phyloP scores from a whole-genome alignment of 2,113 vertebrate species.

The Melanocharis versteri region DNA sequence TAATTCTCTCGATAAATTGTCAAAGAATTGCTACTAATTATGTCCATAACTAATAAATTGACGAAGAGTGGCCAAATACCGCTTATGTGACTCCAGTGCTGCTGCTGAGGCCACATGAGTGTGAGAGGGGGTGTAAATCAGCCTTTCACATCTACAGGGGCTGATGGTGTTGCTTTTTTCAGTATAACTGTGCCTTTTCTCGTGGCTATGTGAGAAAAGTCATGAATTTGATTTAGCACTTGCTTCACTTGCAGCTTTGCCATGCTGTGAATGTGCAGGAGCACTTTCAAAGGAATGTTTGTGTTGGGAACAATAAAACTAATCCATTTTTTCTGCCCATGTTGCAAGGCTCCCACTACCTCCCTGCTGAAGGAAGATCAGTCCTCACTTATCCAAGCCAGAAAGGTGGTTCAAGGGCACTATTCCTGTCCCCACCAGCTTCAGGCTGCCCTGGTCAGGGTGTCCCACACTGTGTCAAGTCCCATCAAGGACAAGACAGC shows the following conservation, averaged over 20 bases:
- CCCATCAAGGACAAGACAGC: background rate
- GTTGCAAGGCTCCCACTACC: background rate
- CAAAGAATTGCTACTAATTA: background rate
- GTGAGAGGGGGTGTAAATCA: background rate
- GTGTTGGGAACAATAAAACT: background rate
- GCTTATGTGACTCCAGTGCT: rapidly evolving
- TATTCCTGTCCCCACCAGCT: background rate
- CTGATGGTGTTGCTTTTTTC: background rate
- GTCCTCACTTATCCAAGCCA: background rate
- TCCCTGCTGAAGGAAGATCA: background rate
- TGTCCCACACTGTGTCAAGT: background rate
- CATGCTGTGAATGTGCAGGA: background rate
- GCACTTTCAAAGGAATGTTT: background rate
- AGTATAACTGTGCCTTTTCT: background rate
- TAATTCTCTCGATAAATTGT: background rate
- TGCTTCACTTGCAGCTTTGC: background rate
- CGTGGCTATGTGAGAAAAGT: background rate
- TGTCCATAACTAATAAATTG: background rate
- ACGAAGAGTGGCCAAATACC: background rate
- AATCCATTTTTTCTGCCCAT: background rate
- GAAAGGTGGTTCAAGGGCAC: background rate
- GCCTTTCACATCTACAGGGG: background rate
- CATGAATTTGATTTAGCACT: background rate
- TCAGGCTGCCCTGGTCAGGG: background rate
- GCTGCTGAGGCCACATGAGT: background rate